Evolutionary conservation across 1,140 invertebrate genomes (phyloP).

Genomic region (Adelges cooleyi): DNA sequence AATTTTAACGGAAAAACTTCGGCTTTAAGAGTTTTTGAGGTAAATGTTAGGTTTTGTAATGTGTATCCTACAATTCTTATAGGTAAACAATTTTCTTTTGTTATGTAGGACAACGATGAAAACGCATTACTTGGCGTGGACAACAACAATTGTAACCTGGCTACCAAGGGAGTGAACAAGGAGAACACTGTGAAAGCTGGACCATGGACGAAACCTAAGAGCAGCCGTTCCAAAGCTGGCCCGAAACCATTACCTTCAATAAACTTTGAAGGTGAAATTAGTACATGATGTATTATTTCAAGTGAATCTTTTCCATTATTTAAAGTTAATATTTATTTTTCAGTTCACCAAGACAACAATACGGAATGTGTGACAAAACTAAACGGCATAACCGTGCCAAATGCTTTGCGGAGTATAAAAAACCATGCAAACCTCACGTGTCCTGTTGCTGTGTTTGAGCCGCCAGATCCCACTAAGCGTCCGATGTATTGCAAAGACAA

Average conservation of each 20-base stretch:
- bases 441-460: conserved; percentile 36
- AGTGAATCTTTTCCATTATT: background rate
- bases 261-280: conserved; percentile 32
- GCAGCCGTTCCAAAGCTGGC: background rate
- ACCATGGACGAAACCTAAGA: conserved; percentile 42
- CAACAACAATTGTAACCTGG: background rate
- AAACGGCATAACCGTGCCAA: conserved; percentile 17
- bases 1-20: background rate
- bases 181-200: conserved; percentile 50
- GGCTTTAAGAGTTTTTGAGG: background rate
- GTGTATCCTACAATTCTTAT: no score
- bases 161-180: conserved; percentile 37
- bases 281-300: background rate
- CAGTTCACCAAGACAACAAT: conserved; percentile 30
- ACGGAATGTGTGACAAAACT: background rate
- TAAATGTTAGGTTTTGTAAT: background rate
- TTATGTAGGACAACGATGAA: conserved; percentile 9
- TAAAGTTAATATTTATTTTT: background rate
- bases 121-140: background rate
- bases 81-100: background rate
- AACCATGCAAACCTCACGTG: conserved; percentile 30
- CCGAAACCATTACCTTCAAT: conserved; percentile 30
- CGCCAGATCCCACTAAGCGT: conserved; percentile 37
- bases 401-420: conserved; percentile 32
- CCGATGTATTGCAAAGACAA: conserved; percentile 43